These are phyloP conservation scores for Zoanthus solanderi DNA, from an alignment of 92 coral and sea anemone genomes.

Conservation along the genomic window DNA sequence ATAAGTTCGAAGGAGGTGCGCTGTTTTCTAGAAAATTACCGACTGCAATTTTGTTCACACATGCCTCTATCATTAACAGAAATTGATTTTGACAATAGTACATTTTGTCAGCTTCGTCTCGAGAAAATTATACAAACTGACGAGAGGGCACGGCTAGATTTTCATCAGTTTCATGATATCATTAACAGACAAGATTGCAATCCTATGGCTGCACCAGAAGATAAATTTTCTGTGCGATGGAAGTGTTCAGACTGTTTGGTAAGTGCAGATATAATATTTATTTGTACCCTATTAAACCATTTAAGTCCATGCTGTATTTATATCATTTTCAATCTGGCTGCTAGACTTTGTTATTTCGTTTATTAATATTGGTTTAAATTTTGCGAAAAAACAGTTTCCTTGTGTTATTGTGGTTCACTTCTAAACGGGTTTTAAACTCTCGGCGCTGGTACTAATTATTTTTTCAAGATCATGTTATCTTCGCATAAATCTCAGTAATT, in stretches of 20 bases:
- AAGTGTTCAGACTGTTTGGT: conserved; percentile 42
- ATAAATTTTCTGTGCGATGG: conserved; percentile 36
- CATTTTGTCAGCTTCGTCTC: conserved; percentile 12
- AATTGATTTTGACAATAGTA: conserved; percentile 32
- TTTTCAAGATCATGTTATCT: conserved; percentile 41
- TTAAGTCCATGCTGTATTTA: not conserved
- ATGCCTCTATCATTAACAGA: conserved; percentile 28
- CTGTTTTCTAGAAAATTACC: conserved; percentile 20
- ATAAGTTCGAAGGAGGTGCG: not conserved
- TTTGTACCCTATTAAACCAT: not conserved
- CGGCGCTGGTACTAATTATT: conserved; percentile 33
- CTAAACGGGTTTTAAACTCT: conserved; percentile 9
- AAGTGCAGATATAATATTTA: conserved; percentile 25
- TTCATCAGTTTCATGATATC: conserved; percentile 40
- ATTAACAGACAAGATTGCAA: conserved; percentile 30
- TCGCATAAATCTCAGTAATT: conserved; percentile 40
- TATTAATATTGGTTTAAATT: not conserved
- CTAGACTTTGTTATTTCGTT: not conserved
- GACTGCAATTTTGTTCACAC: conserved; percentile 30
- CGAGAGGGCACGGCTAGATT: conserved; percentile 27
- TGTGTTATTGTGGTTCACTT: not conserved
- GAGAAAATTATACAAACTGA: conserved; percentile 26
- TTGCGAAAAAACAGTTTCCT: not conserved
- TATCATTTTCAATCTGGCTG: not conserved
- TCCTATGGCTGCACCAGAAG: conserved; percentile 20